These are phyloP conservation scores for Caenorhabditis briggsae DNA, from an alignment of 1,140 invertebrate genomes.

Conservation along the genomic window DNA sequence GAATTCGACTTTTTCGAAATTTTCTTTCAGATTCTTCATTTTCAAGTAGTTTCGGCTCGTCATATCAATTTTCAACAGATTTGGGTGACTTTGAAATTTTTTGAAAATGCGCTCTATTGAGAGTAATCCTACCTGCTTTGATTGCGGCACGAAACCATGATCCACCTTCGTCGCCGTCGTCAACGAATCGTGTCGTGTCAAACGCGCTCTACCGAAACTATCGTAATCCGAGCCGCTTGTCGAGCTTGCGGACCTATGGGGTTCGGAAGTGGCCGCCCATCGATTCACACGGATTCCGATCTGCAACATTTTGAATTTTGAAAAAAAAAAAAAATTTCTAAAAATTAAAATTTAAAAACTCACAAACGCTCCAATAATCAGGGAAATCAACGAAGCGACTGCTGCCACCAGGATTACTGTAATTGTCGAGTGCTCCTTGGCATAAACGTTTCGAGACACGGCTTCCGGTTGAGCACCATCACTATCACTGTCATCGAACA, in stretches of 20 bases:
- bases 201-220: slow-evolving; percentile 68
- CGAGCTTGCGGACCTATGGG: slow-evolving; percentile 69
- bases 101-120: slow-evolving; percentile 45
- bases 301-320: slow-evolving; percentile 62
- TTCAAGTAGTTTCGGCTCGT: slow-evolving; percentile 19
- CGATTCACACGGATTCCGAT: slow-evolving; percentile 74
- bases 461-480: slow-evolving; percentile 59
- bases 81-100: neutral
- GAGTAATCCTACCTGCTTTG: slow-evolving; percentile 1
- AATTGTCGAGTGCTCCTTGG: slow-evolving; percentile 37
- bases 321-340: neutral
- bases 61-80: neutral
- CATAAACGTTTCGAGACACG: slow-evolving; percentile 37
- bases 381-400: slow-evolving; percentile 65
- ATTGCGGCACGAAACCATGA: slow-evolving; percentile 64
- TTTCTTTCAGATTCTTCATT: slow-evolving; percentile 16
- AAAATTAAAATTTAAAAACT: slow-evolving; percentile 58
- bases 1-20: neutral
- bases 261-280: slow-evolving; percentile 68
- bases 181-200: slow-evolving; percentile 75
- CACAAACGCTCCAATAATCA: slow-evolving; percentile 71
- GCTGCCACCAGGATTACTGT: slow-evolving; percentile 64
- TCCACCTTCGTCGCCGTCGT: slow-evolving; percentile 64
- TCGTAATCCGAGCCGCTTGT: slow-evolving; percentile 75
- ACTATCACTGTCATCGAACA: slow-evolving; percentile 51